Conservation (phyloP, 2,113 vertebrate species). For the Felis chaus region DNA sequence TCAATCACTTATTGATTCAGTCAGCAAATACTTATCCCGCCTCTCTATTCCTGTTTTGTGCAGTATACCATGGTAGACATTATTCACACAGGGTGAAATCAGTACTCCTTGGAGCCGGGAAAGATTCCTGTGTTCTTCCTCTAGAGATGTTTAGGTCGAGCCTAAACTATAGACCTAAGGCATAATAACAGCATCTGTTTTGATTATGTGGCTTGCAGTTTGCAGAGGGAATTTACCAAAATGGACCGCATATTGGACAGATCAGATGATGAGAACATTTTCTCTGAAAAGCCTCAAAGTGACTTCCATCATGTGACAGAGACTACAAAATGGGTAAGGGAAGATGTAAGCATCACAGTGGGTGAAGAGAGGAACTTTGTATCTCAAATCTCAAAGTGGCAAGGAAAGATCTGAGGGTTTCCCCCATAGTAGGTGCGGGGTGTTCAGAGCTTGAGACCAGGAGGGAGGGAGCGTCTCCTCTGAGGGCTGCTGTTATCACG, state of each 20-base stretch:
- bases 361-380: neutral
- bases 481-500: neutral
- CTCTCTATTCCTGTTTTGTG: neutral
- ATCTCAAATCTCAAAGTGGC: neutral
- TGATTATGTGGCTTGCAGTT: conserved; percentile 17
- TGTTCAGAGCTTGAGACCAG: neutral
- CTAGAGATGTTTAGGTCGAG: neutral
- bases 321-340: conserved; percentile 6
- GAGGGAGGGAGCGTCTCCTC: neutral
- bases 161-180: neutral
- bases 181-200: neutral
- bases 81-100: neutral
- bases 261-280: neutral
- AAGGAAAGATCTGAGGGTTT: neutral
- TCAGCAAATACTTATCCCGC: neutral
- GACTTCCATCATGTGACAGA: neutral
- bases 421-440: accelerated
- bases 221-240: conserved; percentile 6
- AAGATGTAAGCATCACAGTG: neutral
- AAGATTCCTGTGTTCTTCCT: neutral
- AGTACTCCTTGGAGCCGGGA: neutral
- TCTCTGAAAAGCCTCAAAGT: neutral
- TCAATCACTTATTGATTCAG: neutral
- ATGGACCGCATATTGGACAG: neutral
- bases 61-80: too few relatives aligned